Evolutionary conservation across 2,888 invertebrate genomes (phyloP).

Genomic region (Hirudinaria manillensis): DNA sequence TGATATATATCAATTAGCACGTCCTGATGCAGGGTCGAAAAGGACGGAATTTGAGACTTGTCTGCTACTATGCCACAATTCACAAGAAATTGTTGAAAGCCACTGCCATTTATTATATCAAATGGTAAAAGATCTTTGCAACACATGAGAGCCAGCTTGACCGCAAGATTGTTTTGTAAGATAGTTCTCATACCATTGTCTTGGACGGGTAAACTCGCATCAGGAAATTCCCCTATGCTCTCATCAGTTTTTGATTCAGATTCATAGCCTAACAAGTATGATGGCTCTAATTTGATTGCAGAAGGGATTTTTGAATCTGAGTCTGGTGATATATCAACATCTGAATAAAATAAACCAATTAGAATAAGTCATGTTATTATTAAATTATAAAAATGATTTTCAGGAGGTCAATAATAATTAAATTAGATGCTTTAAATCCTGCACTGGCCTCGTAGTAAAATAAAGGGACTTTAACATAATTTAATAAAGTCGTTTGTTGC

Average conservation of each 20-base stretch:
- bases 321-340: neutral
- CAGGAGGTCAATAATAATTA: neutral
- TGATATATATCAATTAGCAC: slow-evolving; percentile 9
- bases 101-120: slow-evolving; percentile 5
- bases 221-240: slow-evolving; percentile 1
- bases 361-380: neutral
- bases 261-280: neutral
- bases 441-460: no score
- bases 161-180: neutral
- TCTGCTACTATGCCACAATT: neutral
- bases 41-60: neutral
- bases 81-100: slow-evolving; percentile 12
- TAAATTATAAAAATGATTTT: neutral
- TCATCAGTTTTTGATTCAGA: neutral
- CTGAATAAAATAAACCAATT: neutral
- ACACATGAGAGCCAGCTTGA: slow-evolving; percentile 26
- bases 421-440: no score
- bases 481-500: no score
- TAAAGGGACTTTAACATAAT: no score
- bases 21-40: neutral
- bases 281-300: neutral
- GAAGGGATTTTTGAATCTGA: neutral
- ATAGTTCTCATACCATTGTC: neutral
- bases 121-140: slow-evolving; percentile 27
- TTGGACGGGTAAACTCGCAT: neutral